These are phyloP conservation scores for Myiozetetes cayanensis DNA, from an alignment of 2,113 vertebrate species.

Conservation along the genomic window DNA sequence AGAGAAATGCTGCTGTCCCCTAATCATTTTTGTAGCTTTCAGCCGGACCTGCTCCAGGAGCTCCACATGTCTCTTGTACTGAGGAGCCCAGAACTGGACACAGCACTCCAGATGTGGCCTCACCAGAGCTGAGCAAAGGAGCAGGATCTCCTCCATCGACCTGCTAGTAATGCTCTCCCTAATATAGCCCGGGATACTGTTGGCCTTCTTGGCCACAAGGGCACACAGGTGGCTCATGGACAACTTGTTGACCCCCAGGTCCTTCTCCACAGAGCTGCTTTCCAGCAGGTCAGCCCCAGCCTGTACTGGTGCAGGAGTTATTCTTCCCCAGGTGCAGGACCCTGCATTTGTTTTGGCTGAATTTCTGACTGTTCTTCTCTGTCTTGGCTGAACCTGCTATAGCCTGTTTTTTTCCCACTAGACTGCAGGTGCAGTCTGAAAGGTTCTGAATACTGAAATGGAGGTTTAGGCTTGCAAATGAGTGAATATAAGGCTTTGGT, in stretches of 20 bases:
- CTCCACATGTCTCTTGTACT: fast-evolving
- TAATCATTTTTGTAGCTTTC: neutral
- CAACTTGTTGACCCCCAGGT: fast-evolving
- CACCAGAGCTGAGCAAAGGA: neutral
- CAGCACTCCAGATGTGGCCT: neutral
- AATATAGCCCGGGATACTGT: fast-evolving
- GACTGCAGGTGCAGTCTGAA: neutral
- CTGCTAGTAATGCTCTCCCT: neutral
- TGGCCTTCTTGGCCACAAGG: too few relatives aligned
- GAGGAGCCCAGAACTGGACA: neutral
- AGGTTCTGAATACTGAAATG: neutral
- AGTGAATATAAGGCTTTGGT: neutral
- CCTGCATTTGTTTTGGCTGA: neutral
- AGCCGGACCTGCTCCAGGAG: fast-evolving
- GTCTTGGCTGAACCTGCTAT: neutral
- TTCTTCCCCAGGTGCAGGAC: neutral
- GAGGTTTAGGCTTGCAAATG: neutral
- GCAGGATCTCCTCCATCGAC: neutral
- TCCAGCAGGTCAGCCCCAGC: neutral
- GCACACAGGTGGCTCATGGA: neutral
- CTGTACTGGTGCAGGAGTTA: neutral
- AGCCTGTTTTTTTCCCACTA: neutral
- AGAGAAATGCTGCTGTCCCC: neutral
- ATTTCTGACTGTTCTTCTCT: neutral
- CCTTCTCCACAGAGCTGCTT: neutral